phyloP scores from a whole-genome alignment of 2,888 invertebrate species.

The Habroteleia sp. region DNA sequence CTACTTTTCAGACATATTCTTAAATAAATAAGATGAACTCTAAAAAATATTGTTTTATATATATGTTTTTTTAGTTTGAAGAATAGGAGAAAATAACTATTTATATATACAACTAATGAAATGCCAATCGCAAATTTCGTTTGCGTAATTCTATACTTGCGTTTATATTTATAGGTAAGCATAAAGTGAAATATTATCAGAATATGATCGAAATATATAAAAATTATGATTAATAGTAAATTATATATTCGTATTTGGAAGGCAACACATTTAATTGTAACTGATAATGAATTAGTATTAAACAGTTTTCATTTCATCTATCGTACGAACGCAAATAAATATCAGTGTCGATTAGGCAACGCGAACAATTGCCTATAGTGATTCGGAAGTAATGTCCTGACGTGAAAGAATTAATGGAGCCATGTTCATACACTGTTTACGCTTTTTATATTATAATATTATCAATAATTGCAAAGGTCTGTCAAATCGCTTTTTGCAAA shows the following conservation, averaged over 20 bases:
- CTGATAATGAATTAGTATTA: slow-evolving; percentile 5
- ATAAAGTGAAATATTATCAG: too few relatives aligned
- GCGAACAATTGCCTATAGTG: slow-evolving; percentile 27
- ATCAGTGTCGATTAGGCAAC: slow-evolving; percentile 18
- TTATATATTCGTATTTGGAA: slow-evolving; percentile 2
- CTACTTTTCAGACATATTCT: too few relatives aligned
- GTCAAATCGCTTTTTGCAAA: slow-evolving; percentile 19
- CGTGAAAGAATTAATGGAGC: slow-evolving; percentile 7
- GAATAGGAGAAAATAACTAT: too few relatives aligned
- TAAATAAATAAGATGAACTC: too few relatives aligned
- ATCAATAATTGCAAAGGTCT: slow-evolving; percentile 9
- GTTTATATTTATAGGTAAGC: slow-evolving; percentile 5
- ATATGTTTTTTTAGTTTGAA: too few relatives aligned
- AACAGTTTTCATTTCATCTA: slow-evolving; percentile 4
- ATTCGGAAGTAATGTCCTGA: slow-evolving; percentile 13
- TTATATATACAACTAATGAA: too few relatives aligned
- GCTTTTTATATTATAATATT: slow-evolving; percentile 29
- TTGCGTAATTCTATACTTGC: slow-evolving; percentile 8
- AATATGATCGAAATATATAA: too few relatives aligned
- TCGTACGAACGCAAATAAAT: background rate
- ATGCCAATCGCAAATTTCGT: too few relatives aligned
- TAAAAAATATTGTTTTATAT: too few relatives aligned
- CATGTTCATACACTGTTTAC: slow-evolving; percentile 31
- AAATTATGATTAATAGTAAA: too few relatives aligned
- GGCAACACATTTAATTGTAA: background rate